Base-by-base conservation (phyloP, 2,797 vertebrate species). In the Sphenodon punctatus region DNA sequence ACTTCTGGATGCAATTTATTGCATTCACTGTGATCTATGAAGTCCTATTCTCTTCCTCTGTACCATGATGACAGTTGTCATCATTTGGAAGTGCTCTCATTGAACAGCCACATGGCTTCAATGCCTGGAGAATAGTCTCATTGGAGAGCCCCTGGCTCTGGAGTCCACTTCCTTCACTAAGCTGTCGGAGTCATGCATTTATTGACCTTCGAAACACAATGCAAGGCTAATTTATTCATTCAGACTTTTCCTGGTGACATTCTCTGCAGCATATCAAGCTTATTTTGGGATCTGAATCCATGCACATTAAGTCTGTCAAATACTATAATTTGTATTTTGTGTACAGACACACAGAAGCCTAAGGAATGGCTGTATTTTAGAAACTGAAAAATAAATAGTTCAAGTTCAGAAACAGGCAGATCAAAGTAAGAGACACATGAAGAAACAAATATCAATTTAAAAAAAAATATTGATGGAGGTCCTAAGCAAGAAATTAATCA, bases 141-240 rank as follows among this genome's bases (percentile, higher is more conserved):
- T 10, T 71, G 75, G 73, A 78, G 70, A 22, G 39, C 7, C 27
- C 20, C 61, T 6, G 34, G 66, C 53, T 25, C 60, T 75, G 41
- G 38, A 45, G 25, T 42, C 46, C 25, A 69, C 11, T 12, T 42
- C 42, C 65, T 59, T 1, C 20, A 56, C 22, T 30, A 22, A 27
- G 60, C 42, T 77, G 48, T 71, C 45, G 45, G 56, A 32, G 20
- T 16, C 48, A 20, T 39, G 41, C 23, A 14, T 34, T 53, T 49
- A 68, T 14, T 75, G 13, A 53, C 38, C n/a, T 78, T 65, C 48
- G 77, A 71, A 75, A 72, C 23, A 46, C 2, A 30, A 34, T 36
- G 36, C 76, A 71, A 88, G 82, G 25, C 9, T 61, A 49, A 19
- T 70, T 30, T 51, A 30, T 87, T 80, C 30, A 73, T 71, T 84